A percentile compares a stretch with the other conserved stretches of the same genome.
phyloP scores from a whole-genome alignment of 2,113 vertebrate genomes.

The Alouatta palliata region DNA sequence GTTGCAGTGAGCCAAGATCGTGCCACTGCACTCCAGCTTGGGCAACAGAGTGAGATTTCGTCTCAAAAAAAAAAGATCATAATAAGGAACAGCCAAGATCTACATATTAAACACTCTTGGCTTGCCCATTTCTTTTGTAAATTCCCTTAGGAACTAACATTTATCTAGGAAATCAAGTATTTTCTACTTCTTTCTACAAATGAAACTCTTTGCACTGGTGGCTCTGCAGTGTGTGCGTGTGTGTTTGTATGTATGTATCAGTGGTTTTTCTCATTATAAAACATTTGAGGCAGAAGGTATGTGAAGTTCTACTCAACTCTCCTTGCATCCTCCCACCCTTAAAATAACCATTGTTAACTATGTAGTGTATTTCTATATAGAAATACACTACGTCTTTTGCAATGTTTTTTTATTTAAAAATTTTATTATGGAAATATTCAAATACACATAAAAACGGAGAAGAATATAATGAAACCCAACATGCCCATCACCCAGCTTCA shows the following conservation, averaged over 20 bases:
- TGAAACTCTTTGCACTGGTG: background rate
- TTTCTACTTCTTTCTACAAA: background rate
- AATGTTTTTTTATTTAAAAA: background rate
- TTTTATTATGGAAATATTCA: conserved; percentile 48
- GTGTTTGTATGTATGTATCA: background rate
- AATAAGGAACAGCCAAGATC: background rate
- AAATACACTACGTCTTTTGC: no score
- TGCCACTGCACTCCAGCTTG: no score
- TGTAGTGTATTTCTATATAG: background rate
- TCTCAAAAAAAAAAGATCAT: background rate
- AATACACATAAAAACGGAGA: conserved; percentile 14
- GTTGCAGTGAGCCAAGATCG: no score
- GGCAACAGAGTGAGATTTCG: no score
- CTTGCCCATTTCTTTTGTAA: background rate
- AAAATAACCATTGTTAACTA: background rate
- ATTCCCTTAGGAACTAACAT: background rate
- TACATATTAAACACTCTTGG: background rate
- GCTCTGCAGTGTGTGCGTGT: background rate
- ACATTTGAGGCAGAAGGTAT: background rate
- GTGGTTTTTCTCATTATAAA: background rate
- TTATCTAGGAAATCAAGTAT: background rate
- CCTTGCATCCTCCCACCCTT: background rate
- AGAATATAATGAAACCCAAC: conserved; percentile 3
- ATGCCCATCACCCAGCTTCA: background rate
- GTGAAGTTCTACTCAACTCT: background rate